A percentile compares a stretch with the other conserved stretches of the same genome.
These are phyloP conservation scores for Hermetia illucens DNA, from an alignment of 1,140 invertebrate genomes.

Conservation along the genomic window DNA sequence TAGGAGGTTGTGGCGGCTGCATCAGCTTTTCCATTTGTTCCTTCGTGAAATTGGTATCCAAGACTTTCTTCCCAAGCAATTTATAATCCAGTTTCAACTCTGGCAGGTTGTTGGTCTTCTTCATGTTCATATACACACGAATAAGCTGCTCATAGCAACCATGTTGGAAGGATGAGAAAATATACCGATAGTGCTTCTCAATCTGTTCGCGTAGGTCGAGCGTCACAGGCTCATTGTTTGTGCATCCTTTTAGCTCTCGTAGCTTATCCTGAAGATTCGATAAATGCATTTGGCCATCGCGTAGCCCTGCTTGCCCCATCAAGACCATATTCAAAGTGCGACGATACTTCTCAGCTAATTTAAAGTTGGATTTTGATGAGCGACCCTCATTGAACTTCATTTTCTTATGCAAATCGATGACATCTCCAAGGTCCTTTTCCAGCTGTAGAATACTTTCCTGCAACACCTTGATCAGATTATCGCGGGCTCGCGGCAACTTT, in stretches of 20 bases:
- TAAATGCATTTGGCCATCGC: slow-evolving; percentile 33
- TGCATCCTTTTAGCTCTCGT: slow-evolving; percentile 28
- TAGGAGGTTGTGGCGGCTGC: too few species aligned
- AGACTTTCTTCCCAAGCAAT: slow-evolving; percentile 14
- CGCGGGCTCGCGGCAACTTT: slow-evolving; percentile 17
- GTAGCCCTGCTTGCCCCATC: slow-evolving; percentile 36
- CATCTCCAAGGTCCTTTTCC: slow-evolving; percentile 23
- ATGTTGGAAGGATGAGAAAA: slow-evolving; percentile 32
- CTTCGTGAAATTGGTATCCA: slow-evolving; percentile 6
- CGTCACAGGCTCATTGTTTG: slow-evolving; percentile 28
- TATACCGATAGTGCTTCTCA: slow-evolving; percentile 32
- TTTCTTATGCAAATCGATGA: slow-evolving; percentile 27
- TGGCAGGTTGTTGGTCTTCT: slow-evolving; percentile 16
- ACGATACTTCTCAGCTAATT: slow-evolving; percentile 27
- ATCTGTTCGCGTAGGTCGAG: slow-evolving; percentile 31
- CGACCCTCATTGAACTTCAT: slow-evolving; percentile 32
- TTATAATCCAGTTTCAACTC: slow-evolving; percentile 15
- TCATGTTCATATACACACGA: slow-evolving; percentile 24
- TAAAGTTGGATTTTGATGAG: slow-evolving; percentile 31
- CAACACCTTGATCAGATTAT: slow-evolving; percentile 17
- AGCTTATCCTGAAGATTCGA: slow-evolving; percentile 30
- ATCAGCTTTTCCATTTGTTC: too few species aligned
- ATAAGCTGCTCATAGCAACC: slow-evolving; percentile 33
- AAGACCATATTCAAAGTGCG: slow-evolving; percentile 36
- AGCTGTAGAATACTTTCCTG: slow-evolving; percentile 20